phyloP scores from a whole-genome alignment of 1,140 invertebrate species.

The Trichonephila inaurata region DNA sequence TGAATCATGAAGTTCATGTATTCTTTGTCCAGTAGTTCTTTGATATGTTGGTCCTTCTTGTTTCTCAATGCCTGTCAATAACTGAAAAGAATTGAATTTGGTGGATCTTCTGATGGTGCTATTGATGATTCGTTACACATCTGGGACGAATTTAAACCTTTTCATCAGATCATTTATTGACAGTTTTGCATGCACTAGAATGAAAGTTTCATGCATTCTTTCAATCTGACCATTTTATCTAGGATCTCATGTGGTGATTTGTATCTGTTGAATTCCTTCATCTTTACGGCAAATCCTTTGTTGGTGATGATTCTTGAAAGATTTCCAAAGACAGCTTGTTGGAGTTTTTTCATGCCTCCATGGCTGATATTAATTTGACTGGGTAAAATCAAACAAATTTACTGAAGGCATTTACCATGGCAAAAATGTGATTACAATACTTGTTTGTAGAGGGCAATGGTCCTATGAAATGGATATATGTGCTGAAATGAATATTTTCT shows the following conservation, averaged over 20 bases:
- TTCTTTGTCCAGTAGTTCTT: not conserved
- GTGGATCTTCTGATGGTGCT: no score
- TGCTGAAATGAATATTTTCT: not conserved
- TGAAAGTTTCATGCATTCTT: not conserved
- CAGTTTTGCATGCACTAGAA: not conserved
- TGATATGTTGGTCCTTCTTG: not conserved
- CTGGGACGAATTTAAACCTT: not conserved
- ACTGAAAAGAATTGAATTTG: no score
- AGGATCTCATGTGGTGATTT: not conserved
- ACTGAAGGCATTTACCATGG: constrained; percentile 12
- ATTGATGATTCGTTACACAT: not conserved
- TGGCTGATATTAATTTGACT: not conserved
- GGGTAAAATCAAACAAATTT: constrained; percentile 38
- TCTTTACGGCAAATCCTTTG: not conserved
- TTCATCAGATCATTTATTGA: not conserved
- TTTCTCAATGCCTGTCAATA: not conserved
- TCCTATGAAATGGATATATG: not conserved
- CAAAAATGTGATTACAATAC: constrained; percentile 14
- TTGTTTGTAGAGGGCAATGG: constrained; percentile 21
- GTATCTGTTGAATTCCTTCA: not conserved
- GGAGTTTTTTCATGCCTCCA: not conserved
- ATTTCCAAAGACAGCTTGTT: not conserved
- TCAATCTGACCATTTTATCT: not conserved
- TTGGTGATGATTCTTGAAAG: not conserved
- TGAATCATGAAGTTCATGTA: not conserved